These are phyloP conservation scores for Chauna torquata DNA, from an alignment of 2,113 vertebrate genomes.

Conservation along the genomic window DNA sequence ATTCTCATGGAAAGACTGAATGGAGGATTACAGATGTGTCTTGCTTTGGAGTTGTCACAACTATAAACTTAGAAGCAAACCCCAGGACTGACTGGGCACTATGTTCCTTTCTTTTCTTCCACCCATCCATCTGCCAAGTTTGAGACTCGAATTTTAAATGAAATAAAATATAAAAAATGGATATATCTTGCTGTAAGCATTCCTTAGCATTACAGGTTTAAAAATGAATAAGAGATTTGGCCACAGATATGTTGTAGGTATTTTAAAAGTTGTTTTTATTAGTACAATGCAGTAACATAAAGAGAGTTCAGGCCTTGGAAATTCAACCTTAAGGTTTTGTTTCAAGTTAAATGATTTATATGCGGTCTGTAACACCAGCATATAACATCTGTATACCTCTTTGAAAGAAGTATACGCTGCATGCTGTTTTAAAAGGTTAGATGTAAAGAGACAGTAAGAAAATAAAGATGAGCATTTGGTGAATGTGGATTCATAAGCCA, in stretches of 20 bases:
- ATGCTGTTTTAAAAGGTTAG: neutral
- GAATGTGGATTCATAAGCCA: neutral
- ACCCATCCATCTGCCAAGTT: neutral
- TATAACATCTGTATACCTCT: neutral
- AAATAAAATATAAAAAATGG: neutral
- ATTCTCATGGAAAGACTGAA: neutral
- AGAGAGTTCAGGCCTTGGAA: neutral
- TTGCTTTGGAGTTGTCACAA: neutral
- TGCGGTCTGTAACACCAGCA: neutral
- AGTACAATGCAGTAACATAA: neutral
- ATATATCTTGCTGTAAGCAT: neutral
- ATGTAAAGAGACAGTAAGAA: neutral
- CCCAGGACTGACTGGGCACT: neutral
- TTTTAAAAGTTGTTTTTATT: neutral
- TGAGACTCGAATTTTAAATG: neutral
- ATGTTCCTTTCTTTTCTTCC: neutral
- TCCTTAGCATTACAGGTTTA: neutral
- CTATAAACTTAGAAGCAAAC: neutral
- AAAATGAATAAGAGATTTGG: neutral
- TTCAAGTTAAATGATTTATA: neutral
- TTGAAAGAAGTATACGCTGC: neutral
- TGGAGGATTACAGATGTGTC: fast-evolving
- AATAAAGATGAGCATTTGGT: neutral
- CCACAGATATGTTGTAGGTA: neutral
- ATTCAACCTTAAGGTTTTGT: neutral